Percentiles rank a stretch among this genome's conserved stretches.
Evolutionary conservation across 2,113 vertebrate species (phyloP).

Genomic region (Antechinus stuartii): DNA sequence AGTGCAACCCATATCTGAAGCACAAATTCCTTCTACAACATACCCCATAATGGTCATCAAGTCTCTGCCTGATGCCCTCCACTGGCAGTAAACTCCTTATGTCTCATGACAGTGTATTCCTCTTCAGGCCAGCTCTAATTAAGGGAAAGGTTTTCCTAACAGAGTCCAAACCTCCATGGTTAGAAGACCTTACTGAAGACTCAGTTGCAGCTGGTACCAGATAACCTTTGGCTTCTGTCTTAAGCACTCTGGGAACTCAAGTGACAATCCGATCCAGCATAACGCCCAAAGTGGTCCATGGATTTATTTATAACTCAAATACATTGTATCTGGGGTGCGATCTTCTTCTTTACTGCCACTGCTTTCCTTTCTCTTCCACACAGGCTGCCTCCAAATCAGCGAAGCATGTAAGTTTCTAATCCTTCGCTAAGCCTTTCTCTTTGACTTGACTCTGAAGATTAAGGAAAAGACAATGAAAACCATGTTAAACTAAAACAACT

Average conservation of each 20-base stretch:
- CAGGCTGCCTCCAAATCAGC: constrained; percentile 8
- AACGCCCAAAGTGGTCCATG: constrained; percentile 37
- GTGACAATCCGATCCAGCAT: background rate
- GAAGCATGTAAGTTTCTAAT: constrained; percentile 15
- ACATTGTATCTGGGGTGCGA: constrained; percentile 2
- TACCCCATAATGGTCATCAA: background rate
- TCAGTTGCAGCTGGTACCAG: background rate
- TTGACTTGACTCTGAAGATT: constrained; percentile 5
- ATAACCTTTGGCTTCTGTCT: constrained; percentile 19
- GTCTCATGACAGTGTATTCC: background rate
- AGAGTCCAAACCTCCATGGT: too few relatives aligned
- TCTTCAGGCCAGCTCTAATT: background rate
- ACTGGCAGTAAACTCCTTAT: background rate
- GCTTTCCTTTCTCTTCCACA: constrained; percentile 27
- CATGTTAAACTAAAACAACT: background rate
- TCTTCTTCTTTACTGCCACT: constrained; percentile 14
- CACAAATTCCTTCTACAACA: background rate
- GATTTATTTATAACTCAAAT: constrained; percentile 51
- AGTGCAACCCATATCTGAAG: background rate
- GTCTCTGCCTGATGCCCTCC: background rate
- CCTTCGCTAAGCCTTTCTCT: background rate
- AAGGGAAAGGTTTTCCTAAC: background rate
- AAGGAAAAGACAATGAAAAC: background rate
- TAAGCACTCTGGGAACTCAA: background rate
- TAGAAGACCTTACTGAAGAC: background rate